These are phyloP conservation scores for Epsilonema sp. DNA, from an alignment of 2,888 invertebrate genomes.

Conservation along the genomic window DNA sequence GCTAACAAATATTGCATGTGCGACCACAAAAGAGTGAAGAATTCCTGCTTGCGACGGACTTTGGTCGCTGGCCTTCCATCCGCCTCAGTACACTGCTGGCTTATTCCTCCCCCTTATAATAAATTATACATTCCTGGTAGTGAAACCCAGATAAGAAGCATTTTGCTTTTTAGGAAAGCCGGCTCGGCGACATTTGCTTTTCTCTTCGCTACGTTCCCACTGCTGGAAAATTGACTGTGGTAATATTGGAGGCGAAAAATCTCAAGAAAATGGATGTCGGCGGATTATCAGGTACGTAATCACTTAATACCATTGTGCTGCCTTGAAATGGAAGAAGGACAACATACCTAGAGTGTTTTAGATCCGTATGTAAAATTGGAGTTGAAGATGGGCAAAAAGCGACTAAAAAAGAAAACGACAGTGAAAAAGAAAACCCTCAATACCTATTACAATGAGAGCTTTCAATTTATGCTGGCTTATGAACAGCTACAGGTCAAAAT, in stretches of 20 bases:
- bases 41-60: too few relatives aligned
- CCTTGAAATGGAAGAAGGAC: too few relatives aligned
- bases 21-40: too few relatives aligned
- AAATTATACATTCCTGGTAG: too few relatives aligned
- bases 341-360: too few relatives aligned
- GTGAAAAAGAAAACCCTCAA: slow-evolving; percentile 17
- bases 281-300: slow-evolving; percentile 21
- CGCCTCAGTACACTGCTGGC: too few relatives aligned
- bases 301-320: too few relatives aligned
- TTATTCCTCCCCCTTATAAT: too few relatives aligned
- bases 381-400: slow-evolving; percentile 12
- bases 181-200: slow-evolving; percentile 26
- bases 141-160: too few relatives aligned
- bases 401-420: slow-evolving; percentile 17
- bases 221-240: slow-evolving; percentile 24
- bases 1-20: too few relatives aligned
- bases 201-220: slow-evolving; percentile 24
- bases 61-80: too few relatives aligned
- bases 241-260: slow-evolving; percentile 26
- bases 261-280: slow-evolving; percentile 28
- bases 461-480: slow-evolving; percentile 14
- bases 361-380: slow-evolving; percentile 22
- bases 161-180: slow-evolving; percentile 14
- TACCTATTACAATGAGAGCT: slow-evolving; percentile 19
- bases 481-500: slow-evolving; percentile 18